Percentiles rank a stretch among this genome's conserved stretches.
Evolutionary conservation across 2,888 invertebrate genomes (phyloP).

Genomic region (Galerucella pusilla): DNA sequence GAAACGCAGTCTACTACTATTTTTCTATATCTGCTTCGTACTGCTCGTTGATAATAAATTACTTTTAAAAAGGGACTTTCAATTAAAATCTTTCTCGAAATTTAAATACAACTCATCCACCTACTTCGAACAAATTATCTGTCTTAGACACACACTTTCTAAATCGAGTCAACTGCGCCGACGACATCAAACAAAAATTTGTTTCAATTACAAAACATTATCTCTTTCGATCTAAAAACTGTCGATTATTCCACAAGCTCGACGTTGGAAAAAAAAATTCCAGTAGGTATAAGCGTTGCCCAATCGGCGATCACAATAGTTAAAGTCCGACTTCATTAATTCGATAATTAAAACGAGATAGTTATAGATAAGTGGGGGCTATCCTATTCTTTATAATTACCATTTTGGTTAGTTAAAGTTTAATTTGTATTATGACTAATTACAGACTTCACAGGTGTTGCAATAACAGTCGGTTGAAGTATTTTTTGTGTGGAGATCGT

Average conservation of each 20-base stretch:
- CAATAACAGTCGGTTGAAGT: neutral
- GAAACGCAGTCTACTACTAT: too few relatives aligned
- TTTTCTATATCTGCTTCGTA: too few relatives aligned
- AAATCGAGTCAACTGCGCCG: conserved; percentile 10
- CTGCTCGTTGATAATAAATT: neutral
- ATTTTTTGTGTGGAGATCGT: neutral
- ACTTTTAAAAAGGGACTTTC: neutral
- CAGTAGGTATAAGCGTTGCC: conserved; percentile 26
- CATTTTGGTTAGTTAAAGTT: conserved; percentile 36
- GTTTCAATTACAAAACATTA: conserved; percentile 37
- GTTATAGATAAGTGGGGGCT: conserved; percentile 41
- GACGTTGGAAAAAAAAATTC: conserved; percentile 32
- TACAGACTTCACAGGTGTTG: conserved; percentile 40
- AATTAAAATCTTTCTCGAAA: neutral
- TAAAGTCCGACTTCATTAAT: conserved; percentile 38
- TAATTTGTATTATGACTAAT: conserved; percentile 43
- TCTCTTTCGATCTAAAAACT: conserved; percentile 27
- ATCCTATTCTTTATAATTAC: conserved; percentile 40
- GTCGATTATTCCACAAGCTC: conserved; percentile 38
- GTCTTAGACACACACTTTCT: neutral
- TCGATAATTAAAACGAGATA: conserved; percentile 43
- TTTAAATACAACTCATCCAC: neutral
- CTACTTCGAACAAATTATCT: neutral
- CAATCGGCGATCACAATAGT: conserved; percentile 37
- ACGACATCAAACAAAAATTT: conserved; percentile 32